Conservation (phyloP, 1,140 invertebrate genomes). For the Bilobella aurantiaca region DNA sequence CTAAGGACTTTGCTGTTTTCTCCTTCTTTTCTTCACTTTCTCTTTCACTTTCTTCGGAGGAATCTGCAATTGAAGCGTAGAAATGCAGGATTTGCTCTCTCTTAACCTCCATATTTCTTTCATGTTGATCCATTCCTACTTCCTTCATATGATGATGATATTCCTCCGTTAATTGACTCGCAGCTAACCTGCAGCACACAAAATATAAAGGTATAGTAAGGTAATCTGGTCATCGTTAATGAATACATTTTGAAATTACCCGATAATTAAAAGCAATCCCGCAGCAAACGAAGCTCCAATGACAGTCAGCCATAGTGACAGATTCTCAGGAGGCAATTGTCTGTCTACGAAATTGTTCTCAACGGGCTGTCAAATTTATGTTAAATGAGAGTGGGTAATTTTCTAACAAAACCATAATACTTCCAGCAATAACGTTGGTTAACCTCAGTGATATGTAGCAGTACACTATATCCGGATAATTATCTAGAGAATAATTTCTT, state of each 20-base stretch:
- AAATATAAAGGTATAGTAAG: too few relatives aligned
- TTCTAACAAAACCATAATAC: too few relatives aligned
- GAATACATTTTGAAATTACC: not conserved
- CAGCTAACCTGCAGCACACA: too few relatives aligned
- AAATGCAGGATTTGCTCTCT: not conserved
- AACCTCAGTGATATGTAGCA: too few relatives aligned
- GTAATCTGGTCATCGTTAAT: too few relatives aligned
- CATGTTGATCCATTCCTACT: not conserved
- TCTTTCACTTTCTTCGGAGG: not conserved
- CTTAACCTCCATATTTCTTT: not conserved
- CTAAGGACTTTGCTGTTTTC: not conserved
- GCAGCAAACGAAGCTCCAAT: not conserved
- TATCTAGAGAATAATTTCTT: too few relatives aligned
- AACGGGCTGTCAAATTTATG: too few relatives aligned
- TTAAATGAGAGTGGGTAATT: too few relatives aligned
- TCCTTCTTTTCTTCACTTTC: not conserved
- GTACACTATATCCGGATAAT: too few relatives aligned
- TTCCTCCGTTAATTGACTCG: not conserved
- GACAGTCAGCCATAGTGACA: not conserved
- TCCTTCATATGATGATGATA: not conserved
- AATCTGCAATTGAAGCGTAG: not conserved
- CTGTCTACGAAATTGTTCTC: too few relatives aligned
- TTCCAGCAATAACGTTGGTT: too few relatives aligned
- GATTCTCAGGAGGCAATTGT: not conserved
- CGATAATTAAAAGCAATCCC: not conserved